Percentiles rank a stretch among this genome's conserved stretches.
phyloP scores from a whole-genome alignment of 2,113 vertebrate species.

The Chaetops frenatus region DNA sequence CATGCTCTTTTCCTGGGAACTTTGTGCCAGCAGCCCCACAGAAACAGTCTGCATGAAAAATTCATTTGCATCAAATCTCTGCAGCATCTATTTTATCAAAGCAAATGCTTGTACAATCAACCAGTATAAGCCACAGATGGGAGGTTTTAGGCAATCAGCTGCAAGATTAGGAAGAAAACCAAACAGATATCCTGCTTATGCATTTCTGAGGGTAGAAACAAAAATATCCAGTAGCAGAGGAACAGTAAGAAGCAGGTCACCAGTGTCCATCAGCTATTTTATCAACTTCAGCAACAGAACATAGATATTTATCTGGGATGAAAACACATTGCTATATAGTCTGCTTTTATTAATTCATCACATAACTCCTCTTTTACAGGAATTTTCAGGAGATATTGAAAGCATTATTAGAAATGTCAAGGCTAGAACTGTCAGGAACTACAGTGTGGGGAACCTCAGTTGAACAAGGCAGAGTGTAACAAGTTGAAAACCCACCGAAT shows the following conservation, averaged over 20 bases:
- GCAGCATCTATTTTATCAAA: conserved; percentile 44
- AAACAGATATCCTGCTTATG: not conserved
- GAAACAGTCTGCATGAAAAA: conserved; percentile 35
- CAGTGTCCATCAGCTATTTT: not conserved
- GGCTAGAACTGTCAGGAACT: not conserved
- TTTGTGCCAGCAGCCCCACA: not conserved
- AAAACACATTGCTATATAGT: not conserved
- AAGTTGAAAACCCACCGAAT: not conserved
- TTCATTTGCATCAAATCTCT: conserved; percentile 1
- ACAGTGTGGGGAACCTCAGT: not conserved
- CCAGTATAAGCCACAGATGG: conserved; percentile 4
- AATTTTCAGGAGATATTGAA: not conserved
- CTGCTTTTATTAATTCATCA: not conserved
- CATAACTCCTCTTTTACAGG: not conserved
- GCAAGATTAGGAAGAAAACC: not conserved
- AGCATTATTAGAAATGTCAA: not conserved
- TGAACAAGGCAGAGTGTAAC: not conserved
- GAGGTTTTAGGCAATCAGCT: conserved; percentile 32
- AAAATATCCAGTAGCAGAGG: not conserved
- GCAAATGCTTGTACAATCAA: not conserved
- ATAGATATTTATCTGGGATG: not conserved
- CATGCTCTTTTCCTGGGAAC: not conserved
- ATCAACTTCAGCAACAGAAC: not conserved
- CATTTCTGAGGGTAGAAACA: not conserved
- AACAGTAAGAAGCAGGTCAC: not conserved